Evolutionary conservation across 2,888 invertebrate species (phyloP).

Genomic region (Ichneumoninae sp.): DNA sequence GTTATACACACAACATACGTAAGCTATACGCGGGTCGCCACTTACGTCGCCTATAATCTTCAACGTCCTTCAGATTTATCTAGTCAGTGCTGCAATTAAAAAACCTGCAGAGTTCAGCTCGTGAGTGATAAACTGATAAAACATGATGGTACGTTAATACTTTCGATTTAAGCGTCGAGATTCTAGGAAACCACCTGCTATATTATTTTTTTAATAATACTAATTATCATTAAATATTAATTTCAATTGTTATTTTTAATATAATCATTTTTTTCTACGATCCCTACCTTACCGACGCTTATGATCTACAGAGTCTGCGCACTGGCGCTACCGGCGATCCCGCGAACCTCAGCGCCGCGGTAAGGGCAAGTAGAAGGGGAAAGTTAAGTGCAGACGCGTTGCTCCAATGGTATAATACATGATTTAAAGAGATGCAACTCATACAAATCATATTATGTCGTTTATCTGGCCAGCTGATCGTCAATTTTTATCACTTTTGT

Average conservation of each 20-base stretch:
- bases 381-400: neutral
- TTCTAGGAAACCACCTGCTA: neutral
- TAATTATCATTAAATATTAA: neutral
- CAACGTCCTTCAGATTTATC: too few species aligned
- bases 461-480: neutral
- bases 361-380: neutral
- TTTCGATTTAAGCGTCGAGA: neutral
- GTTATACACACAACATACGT: too few species aligned
- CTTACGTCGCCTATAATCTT: too few species aligned
- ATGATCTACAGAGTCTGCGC: conserved; percentile 44
- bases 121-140: neutral
- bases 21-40: too few species aligned
- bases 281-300: conserved; percentile 29
- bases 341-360: neutral
- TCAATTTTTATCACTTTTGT: too few species aligned
- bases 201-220: neutral
- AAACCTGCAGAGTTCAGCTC: neutral
- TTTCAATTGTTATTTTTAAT: too few species aligned
- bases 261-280: neutral
- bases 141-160: neutral
- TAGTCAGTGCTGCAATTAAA: neutral
- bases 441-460: neutral
- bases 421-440: neutral
- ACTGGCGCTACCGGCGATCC: neutral
- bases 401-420: neutral